Percentiles rank a stretch among this genome's conserved stretches.
These are phyloP conservation scores for Dinocampus coccinellae DNA, from an alignment of 2,888 invertebrate genomes.

Conservation along the genomic window DNA sequence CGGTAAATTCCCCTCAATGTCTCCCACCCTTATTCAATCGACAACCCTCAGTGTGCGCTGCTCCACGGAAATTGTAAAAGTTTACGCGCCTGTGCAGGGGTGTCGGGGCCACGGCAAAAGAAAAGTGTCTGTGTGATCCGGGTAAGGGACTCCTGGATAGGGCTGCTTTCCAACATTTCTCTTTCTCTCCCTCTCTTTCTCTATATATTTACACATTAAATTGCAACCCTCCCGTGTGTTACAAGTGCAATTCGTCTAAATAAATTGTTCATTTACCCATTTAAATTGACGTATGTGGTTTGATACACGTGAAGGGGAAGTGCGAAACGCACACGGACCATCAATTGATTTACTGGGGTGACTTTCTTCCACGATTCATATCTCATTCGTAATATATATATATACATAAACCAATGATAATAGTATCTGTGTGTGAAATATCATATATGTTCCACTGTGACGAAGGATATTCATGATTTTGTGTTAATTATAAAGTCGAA, in stretches of 20 bases:
- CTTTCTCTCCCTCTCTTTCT: constrained; percentile 40
- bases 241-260: constrained; percentile 6
- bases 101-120: constrained; percentile 59
- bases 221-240: background rate
- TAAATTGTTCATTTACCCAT: constrained; percentile 3
- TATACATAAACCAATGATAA: background rate
- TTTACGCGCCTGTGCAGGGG: constrained; percentile 63
- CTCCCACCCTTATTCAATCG: constrained; percentile 28
- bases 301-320: background rate
- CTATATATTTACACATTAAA: background rate
- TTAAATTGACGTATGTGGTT: constrained; percentile 4
- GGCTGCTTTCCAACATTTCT: constrained; percentile 55
- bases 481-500: background rate
- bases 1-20: background rate
- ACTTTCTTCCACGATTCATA: background rate
- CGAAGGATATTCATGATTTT: background rate
- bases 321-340: background rate
- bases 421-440: background rate
- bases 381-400: background rate
- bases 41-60: constrained; percentile 41
- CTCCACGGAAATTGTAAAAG: constrained; percentile 57
- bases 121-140: constrained; percentile 55
- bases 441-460: too few relatives aligned
- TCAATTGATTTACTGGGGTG: background rate
- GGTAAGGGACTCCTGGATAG: constrained; percentile 49